phyloP scores from a whole-genome alignment of 2,888 invertebrate genomes.

The Napeogenes sylphis region DNA sequence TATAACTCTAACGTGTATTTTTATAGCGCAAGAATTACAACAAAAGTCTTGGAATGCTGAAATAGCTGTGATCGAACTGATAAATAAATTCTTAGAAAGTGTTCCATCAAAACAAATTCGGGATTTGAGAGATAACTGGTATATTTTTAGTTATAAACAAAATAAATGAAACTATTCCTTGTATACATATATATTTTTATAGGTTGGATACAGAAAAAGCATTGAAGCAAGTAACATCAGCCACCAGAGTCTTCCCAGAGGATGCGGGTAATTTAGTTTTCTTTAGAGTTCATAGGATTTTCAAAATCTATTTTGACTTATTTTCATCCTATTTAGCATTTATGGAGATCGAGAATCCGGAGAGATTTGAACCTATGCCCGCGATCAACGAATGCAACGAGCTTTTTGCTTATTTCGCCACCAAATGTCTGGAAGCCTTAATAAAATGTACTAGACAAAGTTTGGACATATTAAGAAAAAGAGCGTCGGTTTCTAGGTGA shows the following conservation, averaged over 20 bases:
- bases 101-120: conserved; percentile 78
- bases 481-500: conserved; percentile 72
- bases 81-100: conserved; percentile 84
- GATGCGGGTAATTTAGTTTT: conserved; percentile 70
- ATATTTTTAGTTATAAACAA: conserved; percentile 11
- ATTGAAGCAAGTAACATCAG: conserved; percentile 78
- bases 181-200: conserved; percentile 3
- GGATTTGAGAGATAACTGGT: conserved; percentile 80
- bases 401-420: conserved; percentile 87
- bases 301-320: conserved; percentile 7
- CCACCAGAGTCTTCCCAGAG: conserved; percentile 75
- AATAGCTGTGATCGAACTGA: conserved; percentile 85
- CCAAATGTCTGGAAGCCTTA: conserved; percentile 84
- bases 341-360: conserved; percentile 79
- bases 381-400: conserved; percentile 87
- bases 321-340: conserved; percentile 71
- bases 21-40: conserved; percentile 59
- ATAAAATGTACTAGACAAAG: conserved; percentile 86
- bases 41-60: conserved; percentile 79
- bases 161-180: no score
- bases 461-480: conserved; percentile 82
- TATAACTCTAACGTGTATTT: neutral
- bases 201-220: conserved; percentile 80
- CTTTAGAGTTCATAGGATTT: neutral
- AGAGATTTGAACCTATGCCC: conserved; percentile 75